Conservation (phyloP, 1,140 invertebrate genomes). For the Eurytemora carolleeae region DNA sequence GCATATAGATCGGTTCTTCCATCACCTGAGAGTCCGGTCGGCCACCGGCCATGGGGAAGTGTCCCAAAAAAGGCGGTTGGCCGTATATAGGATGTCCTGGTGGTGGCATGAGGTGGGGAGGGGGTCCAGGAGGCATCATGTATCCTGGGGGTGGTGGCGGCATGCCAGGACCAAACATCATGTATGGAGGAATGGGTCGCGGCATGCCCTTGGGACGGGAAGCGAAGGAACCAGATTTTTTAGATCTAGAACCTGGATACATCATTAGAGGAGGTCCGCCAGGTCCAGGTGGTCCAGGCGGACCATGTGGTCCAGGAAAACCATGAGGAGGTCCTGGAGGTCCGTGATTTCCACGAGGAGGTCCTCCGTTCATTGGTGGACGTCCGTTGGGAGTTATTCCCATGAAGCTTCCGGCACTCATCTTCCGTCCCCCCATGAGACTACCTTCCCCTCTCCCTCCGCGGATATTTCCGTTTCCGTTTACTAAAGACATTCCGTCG, state of each 20-base stretch:
- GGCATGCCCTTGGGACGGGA: conserved; percentile 14
- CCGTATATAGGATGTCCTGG: conserved; percentile 18
- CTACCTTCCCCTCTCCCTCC: conserved; percentile 24
- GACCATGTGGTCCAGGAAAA: conserved; percentile 8
- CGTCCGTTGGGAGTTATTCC: conserved; percentile 23
- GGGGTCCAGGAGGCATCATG: conserved; percentile 20
- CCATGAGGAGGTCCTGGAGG: conserved; percentile 15
- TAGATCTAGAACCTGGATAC: conserved; percentile 18
- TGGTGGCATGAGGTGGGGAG: conserved; percentile 18
- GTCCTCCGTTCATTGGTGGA: conserved; percentile 14
- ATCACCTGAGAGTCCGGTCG: conserved; percentile 21
- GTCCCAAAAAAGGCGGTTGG: conserved; percentile 19
- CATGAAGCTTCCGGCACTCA: conserved; percentile 19
- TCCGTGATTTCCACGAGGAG: conserved; percentile 16
- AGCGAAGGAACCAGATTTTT: conserved; percentile 14
- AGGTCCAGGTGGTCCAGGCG: conserved; percentile 17
- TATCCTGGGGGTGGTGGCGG: conserved; percentile 20
- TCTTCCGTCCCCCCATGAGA: conserved; percentile 7
- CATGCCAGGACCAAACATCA: conserved; percentile 17
- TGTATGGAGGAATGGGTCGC: conserved; percentile 18
- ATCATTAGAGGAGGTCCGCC: conserved; percentile 18
- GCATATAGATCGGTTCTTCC: conserved; percentile 41
- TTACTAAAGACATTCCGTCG: background rate
- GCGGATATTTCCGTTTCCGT: conserved; percentile 15
- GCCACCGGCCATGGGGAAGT: conserved; percentile 18